phyloP scores from a whole-genome alignment of 2,797 vertebrate genomes.

The Rhabdophis nuchalis region DNA sequence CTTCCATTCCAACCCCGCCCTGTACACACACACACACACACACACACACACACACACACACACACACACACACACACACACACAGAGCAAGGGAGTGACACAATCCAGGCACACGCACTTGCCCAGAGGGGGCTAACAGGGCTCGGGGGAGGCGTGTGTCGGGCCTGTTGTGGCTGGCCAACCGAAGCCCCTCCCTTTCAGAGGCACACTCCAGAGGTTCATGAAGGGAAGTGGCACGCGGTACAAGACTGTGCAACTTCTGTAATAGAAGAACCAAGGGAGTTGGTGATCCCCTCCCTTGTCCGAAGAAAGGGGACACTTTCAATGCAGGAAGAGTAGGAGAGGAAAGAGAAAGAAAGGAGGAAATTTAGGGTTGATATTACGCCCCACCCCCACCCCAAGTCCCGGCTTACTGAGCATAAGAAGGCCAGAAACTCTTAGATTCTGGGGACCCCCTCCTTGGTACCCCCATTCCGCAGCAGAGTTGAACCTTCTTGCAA shows the following conservation, averaged over 20 bases:
- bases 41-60: too few relatives aligned
- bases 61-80: background rate
- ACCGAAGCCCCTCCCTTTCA: background rate
- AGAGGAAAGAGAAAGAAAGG: background rate
- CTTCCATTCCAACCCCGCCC: background rate
- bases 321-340: background rate
- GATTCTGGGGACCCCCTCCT: background rate
- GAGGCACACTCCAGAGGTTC: slow-evolving; percentile 13
- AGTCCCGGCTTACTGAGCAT: background rate
- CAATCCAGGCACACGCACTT: background rate
- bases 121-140: slow-evolving; percentile 10
- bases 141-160: background rate
- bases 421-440: background rate
- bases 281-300: background rate
- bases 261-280: background rate
- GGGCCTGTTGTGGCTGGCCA: background rate
- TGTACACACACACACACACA: background rate
- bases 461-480: background rate
- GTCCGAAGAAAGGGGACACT: background rate
- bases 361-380: background rate
- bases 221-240: slow-evolving; percentile 13
- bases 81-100: slow-evolving; percentile 3
- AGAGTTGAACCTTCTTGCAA: background rate
- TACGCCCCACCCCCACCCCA: too few relatives aligned
- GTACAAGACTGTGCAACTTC: background rate